Conservation (phyloP, 1,140 invertebrate species). For the Anastrepha obliqua region DNA sequence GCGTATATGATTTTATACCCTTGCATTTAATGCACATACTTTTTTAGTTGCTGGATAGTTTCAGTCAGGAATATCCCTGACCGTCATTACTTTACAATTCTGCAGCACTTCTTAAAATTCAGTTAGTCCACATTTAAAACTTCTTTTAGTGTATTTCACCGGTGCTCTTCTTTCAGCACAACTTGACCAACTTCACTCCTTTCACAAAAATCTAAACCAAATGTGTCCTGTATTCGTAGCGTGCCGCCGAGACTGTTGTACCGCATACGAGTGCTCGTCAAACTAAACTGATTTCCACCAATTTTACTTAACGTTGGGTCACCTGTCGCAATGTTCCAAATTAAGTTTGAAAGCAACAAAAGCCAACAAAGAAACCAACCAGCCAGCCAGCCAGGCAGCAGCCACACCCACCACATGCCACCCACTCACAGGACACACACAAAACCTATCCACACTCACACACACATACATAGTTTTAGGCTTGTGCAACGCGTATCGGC, state of each 20-base stretch:
- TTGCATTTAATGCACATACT: slow-evolving; percentile 4
- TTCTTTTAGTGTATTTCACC: background rate
- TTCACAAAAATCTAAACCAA: background rate
- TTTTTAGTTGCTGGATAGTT: background rate
- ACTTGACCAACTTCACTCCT: background rate
- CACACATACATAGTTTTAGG: background rate
- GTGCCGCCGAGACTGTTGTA: background rate
- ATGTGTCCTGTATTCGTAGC: background rate
- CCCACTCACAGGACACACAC: background rate
- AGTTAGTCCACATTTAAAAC: background rate
- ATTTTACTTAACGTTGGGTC: slow-evolving; percentile 58
- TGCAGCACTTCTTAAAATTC: background rate
- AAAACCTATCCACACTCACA: background rate
- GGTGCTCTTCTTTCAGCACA: background rate
- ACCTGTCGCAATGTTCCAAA: slow-evolving; percentile 69
- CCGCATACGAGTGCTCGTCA: background rate
- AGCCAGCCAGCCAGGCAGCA: slow-evolving; percentile 39
- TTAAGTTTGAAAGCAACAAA: slow-evolving; percentile 68
- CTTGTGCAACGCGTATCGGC: slow-evolving; percentile 45
- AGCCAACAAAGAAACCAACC: slow-evolving; percentile 58
- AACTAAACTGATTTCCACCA: slow-evolving; percentile 54
- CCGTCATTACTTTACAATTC: background rate
- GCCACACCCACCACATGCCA: slow-evolving; percentile 5
- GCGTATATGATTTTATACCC: no score
- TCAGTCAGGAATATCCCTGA: background rate